These are phyloP conservation scores for Mobula hypostoma DNA, from an alignment of 2,113 vertebrate genomes.

Conservation along the genomic window DNA sequence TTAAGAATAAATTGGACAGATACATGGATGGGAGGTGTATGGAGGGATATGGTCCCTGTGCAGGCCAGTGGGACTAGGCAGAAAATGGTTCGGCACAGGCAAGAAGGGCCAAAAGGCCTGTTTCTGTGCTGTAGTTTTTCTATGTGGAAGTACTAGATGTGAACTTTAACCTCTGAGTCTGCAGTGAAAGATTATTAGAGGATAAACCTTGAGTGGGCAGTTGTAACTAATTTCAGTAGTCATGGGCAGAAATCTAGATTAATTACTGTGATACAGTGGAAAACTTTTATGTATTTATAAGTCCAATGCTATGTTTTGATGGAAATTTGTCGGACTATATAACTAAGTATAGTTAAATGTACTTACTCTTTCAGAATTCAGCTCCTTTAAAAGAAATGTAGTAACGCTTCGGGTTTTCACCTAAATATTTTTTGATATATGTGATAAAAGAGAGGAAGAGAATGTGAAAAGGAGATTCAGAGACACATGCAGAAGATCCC, in stretches of 20 bases:
- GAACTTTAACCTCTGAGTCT: not conserved
- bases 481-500: too few relatives aligned
- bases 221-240: not conserved
- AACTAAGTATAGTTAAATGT: not conserved
- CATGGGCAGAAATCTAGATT: not conserved
- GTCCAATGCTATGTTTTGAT: not conserved
- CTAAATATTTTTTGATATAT: too few relatives aligned
- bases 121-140: not conserved
- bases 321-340: not conserved
- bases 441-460: too few relatives aligned
- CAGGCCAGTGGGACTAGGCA: too few relatives aligned
- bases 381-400: too few relatives aligned
- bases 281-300: not conserved
- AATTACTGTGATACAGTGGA: not conserved
- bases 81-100: too few relatives aligned
- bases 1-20: too few relatives aligned
- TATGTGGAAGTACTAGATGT: not conserved
- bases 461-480: too few relatives aligned
- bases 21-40: too few relatives aligned
- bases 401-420: too few relatives aligned
- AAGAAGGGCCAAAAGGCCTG: too few relatives aligned
- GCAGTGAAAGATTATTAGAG: not conserved
- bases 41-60: too few relatives aligned
- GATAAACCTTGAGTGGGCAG: not conserved
- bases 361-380: not conserved